Evolutionary conservation across 2,888 invertebrate species (phyloP).

Genomic region (Chromoteleia sp.): DNA sequence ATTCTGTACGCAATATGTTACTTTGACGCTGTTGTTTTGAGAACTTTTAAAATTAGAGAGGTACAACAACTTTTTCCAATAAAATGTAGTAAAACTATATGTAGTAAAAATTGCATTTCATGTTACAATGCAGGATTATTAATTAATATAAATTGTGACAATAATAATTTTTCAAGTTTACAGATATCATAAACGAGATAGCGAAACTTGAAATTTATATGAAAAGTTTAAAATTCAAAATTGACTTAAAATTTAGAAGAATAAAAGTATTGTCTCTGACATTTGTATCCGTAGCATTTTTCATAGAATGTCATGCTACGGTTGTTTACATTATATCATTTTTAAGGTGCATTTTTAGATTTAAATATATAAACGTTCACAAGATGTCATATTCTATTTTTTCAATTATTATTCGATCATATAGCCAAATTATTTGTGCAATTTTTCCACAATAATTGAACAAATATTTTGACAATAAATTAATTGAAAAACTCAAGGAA

Average conservation of each 20-base stretch:
- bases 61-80: background rate
- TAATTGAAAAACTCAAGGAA: no score
- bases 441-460: no score
- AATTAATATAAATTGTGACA: background rate
- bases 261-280: constrained; percentile 12
- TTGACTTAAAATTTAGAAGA: constrained; percentile 25
- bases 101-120: no score
- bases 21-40: constrained; percentile 29
- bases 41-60: constrained; percentile 7
- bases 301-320: constrained; percentile 12
- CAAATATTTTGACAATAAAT: no score
- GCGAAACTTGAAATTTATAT: constrained; percentile 24
- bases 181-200: constrained; percentile 38
- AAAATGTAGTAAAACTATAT: background rate
- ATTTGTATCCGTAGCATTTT: constrained; percentile 4
- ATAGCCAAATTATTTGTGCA: no score
- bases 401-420: no score
- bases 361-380: no score
- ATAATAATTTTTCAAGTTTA: constrained; percentile 25
- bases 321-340: background rate
- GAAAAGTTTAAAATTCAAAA: constrained; percentile 22
- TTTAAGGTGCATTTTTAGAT: background rate
- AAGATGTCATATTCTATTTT: no score
- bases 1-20: constrained; percentile 17
- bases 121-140: no score